phyloP scores from a whole-genome alignment of 2,888 invertebrate species.

The Torymus auratus region DNA sequence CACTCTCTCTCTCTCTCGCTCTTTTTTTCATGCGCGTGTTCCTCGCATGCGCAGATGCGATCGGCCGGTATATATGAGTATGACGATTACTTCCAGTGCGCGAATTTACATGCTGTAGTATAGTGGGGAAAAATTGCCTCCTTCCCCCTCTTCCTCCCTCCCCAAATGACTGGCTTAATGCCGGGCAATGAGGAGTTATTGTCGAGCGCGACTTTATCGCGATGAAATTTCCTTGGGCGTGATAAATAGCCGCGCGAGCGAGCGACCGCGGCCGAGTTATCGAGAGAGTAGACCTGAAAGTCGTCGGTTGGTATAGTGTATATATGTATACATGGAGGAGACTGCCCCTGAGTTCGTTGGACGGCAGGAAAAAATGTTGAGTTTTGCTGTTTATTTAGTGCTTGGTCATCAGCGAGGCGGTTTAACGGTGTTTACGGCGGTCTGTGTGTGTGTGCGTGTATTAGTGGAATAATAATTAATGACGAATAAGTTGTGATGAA shows the following conservation, averaged over 20 bases:
- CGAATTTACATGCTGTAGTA: too few species aligned
- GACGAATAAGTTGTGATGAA: neutral
- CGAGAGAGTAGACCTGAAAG: too few species aligned
- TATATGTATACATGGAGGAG: neutral
- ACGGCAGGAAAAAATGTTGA: neutral
- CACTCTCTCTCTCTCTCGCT: neutral
- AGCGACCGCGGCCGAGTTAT: too few species aligned
- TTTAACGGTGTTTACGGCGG: too few species aligned
- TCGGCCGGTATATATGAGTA: too few species aligned
- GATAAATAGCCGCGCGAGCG: slow-evolving; percentile 35
- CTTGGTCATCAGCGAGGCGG: too few species aligned
- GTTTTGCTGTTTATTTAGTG: slow-evolving; percentile 4
- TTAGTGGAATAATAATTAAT: neutral
- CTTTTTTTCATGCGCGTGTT: neutral
- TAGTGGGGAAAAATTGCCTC: neutral
- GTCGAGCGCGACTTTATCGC: slow-evolving; percentile 40
- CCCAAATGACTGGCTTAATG: slow-evolving; percentile 52
- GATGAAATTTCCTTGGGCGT: slow-evolving; percentile 46
- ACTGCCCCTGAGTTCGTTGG: neutral
- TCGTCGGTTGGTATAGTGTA: too few species aligned
- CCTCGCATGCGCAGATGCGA: slow-evolving; percentile 4
- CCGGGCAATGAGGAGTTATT: slow-evolving; percentile 52
- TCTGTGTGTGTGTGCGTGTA: too few species aligned
- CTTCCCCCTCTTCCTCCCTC: neutral
- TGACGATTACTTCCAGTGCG: too few species aligned